Evolutionary conservation across 2,888 invertebrate species (phyloP), one percentile per base, ranked within the genome.

Genomic region (Heliconius aoede): DNA sequence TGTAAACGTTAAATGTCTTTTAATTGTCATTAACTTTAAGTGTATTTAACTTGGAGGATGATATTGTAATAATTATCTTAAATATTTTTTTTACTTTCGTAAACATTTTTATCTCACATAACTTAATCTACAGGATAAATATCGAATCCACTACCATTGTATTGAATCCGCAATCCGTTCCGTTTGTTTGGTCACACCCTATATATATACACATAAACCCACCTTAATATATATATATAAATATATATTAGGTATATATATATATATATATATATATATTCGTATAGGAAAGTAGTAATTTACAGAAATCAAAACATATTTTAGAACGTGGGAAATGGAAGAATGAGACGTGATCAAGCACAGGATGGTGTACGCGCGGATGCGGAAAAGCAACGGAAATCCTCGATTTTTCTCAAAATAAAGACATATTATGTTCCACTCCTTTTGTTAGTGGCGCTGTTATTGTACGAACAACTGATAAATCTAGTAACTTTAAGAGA

Each of bases 371-470:
- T 55, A 32, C 69, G 30, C 30, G 30, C 30, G 69, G 51, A 69
- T 24, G 30, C 69, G 69, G n/a, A 69, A 69, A 55, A 55, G 24
- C 55, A 69, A 55, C n/a, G 36, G 65, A 65, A 65, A 65, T 65
- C 69, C 55, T 30, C 55, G 69, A 69, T 69, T 69, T 69, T 55
- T 69, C 69, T 15, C 30, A 69, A 69, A 55, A 24, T 55, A 30
- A 65, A 32, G n/a, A 32, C 13, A 55, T 69, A 55, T 69, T 69
- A 55, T 69, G 15, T 32, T 55, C 30, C 5, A 69, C 69, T 55
- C 7, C n/a, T 30, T 28, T 69, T 69, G 21, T 30, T 24, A 69
- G 30, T n/a, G 18, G 28, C 15, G 51, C 30, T 69, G 30, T 55
- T 55, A 69, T 55, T 69, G 55, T 69, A 30, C n/a, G 65, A 65